These are phyloP conservation scores for Oryctolagus cuniculus DNA, from an alignment of 2,113 vertebrate genomes.

Conservation along the genomic window mOryCun1.1 NC_091445.1:38089501-38090000, in stretches of 20 bases:
- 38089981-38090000: conserved; percentile 9
- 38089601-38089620: conserved; percentile 18
- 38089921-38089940: neutral
- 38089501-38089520: conserved; percentile 38
- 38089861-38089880: conserved; percentile 25
- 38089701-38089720: conserved; percentile 30
- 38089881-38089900: neutral
- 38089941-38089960: neutral
- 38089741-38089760: neutral
- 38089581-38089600: neutral
- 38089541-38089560: conserved; percentile 11
- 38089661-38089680: conserved; percentile 41
- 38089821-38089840: conserved; percentile 28
- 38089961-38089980: no score
- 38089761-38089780: neutral
- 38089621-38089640: neutral
- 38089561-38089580: conserved; percentile 7
- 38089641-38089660: neutral
- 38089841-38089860: neutral
- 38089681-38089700: conserved; percentile 19
- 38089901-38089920: neutral
- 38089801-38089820: neutral
- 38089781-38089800: neutral
- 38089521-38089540: neutral
- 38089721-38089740: neutral